Percentiles rank a stretch among this genome's conserved stretches.
phyloP scores from a whole-genome alignment of 2,113 vertebrate genomes.

The Gallinago jamesoni region DNA sequence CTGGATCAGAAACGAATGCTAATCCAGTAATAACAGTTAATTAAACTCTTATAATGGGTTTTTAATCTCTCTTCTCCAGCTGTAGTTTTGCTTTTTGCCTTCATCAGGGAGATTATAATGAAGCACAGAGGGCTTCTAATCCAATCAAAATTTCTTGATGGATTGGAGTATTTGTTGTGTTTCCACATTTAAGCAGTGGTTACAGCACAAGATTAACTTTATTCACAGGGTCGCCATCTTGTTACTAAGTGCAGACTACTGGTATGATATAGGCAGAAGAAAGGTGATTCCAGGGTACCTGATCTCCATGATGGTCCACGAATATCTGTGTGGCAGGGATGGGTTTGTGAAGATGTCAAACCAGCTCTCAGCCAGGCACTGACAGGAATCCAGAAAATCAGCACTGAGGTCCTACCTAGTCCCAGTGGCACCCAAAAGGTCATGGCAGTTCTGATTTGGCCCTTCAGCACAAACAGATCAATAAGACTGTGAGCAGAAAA shows the following conservation, averaged over 20 bases:
- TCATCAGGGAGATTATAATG: conserved; percentile 17
- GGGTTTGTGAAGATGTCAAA: not conserved
- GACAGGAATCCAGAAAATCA: not conserved
- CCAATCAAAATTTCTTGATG: conserved; percentile 18
- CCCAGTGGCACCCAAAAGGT: not conserved
- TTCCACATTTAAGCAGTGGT: not conserved
- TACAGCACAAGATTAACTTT: not conserved
- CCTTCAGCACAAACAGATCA: not conserved
- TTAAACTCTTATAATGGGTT: not conserved
- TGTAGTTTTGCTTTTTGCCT: not conserved
- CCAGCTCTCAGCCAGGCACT: not conserved
- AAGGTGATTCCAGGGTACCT: not conserved
- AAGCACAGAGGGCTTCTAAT: conserved; percentile 13
- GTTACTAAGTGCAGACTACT: not conserved
- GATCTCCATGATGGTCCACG: not conserved
- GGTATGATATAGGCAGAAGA: not conserved
- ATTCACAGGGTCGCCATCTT: not conserved
- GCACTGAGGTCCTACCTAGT: not conserved
- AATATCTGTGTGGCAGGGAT: not conserved
- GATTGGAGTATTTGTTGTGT: not conserved
- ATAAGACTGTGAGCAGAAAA: not conserved
- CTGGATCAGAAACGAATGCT: conserved; percentile 31
- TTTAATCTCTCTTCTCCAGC: conserved; percentile 40
- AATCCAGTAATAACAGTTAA: conserved; percentile 38
- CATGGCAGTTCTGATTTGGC: not conserved